These are phyloP conservation scores for Cacoxenus indagator DNA, from an alignment of 2,888 invertebrate species.

Conservation along the genomic window DNA sequence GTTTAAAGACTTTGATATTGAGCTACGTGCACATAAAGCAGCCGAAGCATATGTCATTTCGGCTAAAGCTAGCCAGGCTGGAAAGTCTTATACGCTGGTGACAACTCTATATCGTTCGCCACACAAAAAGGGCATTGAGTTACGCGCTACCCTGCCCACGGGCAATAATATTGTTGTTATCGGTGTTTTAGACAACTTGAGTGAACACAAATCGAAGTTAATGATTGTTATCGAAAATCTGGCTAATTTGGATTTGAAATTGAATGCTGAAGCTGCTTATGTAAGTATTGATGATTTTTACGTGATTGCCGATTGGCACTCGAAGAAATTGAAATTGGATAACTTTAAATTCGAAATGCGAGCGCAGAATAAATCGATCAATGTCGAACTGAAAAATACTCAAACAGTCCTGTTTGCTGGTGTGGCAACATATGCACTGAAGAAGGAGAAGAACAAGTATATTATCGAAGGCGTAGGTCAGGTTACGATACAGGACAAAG, in stretches of 20 bases:
- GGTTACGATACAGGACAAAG: conserved; percentile 78
- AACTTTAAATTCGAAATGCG: conserved; percentile 77
- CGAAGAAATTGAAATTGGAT: conserved; percentile 76
- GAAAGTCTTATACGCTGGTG: conserved; percentile 74
- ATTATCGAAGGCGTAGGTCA: conserved; percentile 83
- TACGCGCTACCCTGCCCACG: conserved; percentile 74
- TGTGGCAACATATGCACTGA: conserved; percentile 79
- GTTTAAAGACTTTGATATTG: conserved; percentile 72
- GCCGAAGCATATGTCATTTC: conserved; percentile 67
- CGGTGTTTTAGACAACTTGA: conserved; percentile 67
- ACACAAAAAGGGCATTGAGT: conserved; percentile 72
- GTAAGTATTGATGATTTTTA: conserved; percentile 77
- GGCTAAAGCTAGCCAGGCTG: conserved; percentile 73
- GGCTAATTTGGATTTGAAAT: conserved; percentile 73
- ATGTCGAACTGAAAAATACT: conserved; percentile 76
- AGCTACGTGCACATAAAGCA: conserved; percentile 63
- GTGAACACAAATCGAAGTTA: conserved; percentile 75
- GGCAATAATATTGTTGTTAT: conserved; percentile 57
- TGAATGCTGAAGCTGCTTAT: conserved; percentile 73
- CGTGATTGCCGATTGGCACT: conserved; percentile 76
- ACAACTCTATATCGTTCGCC: conserved; percentile 73
- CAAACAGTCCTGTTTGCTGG: conserved; percentile 78
- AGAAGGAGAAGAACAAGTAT: conserved; percentile 79
- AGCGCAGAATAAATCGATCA: conserved; percentile 77
- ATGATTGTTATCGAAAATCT: conserved; percentile 74